phyloP scores from a whole-genome alignment of 2,888 invertebrate species.

The Lasioglossum zephyrum region DNA sequence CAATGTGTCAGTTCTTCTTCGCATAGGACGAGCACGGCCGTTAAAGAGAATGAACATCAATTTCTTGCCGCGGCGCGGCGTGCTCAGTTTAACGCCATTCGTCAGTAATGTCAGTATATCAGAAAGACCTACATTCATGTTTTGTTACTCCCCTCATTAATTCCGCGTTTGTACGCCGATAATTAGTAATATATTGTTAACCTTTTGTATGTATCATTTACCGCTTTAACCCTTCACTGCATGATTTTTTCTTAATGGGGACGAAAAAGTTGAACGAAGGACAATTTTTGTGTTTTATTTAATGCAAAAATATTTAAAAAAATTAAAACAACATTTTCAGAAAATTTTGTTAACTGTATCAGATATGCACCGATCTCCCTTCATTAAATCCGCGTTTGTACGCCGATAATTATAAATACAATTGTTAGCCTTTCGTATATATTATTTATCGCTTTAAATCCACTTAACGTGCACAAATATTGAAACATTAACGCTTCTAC shows the following conservation, averaged over 20 bases:
- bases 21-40: neutral
- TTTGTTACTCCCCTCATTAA: constrained; percentile 2
- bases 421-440: neutral
- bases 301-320: too few species aligned
- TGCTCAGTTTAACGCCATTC: constrained; percentile 9
- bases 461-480: neutral
- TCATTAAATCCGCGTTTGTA: neutral
- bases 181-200: neutral
- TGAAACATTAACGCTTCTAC: neutral
- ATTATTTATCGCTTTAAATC: neutral
- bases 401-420: neutral
- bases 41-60: constrained; percentile 23
- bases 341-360: too few species aligned
- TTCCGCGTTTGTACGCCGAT: neutral
- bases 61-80: neutral
- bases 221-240: neutral
- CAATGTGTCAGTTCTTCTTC: constrained; percentile 1
- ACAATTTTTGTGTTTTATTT: too few species aligned
- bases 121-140: constrained; percentile 4
- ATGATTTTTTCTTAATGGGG: too few species aligned
- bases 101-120: constrained; percentile 5
- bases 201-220: neutral
- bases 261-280: too few species aligned
- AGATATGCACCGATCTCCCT: neutral
- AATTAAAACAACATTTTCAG: too few species aligned